phyloP scores from a whole-genome alignment of 2,888 invertebrate genomes.

The Acholoe squamosa region DNA sequence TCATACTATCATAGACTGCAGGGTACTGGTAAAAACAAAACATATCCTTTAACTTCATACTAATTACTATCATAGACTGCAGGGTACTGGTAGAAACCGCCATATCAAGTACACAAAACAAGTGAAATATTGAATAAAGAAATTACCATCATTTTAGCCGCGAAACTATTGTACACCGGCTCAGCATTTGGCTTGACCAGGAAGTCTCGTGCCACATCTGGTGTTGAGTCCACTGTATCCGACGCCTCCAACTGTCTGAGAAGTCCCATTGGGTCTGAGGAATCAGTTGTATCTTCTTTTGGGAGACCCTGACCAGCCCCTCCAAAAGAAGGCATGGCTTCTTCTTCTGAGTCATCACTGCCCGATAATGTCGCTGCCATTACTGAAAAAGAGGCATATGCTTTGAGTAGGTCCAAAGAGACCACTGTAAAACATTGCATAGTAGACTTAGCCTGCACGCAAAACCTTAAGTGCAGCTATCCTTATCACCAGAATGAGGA shows the following conservation, averaged over 20 bases:
- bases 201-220: constrained; percentile 40
- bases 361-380: not conserved
- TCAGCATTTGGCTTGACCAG: not conserved
- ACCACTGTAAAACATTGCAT: too few relatives aligned
- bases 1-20: too few relatives aligned
- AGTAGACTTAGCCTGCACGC: too few relatives aligned
- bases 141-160: constrained; percentile 45
- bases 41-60: too few relatives aligned
- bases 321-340: not conserved
- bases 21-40: too few relatives aligned
- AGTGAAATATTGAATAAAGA: not conserved
- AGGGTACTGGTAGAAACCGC: too few relatives aligned
- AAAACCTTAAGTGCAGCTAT: too few relatives aligned
- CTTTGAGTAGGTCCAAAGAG: too few relatives aligned
- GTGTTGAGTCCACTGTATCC: not conserved
- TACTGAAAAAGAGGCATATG: not conserved
- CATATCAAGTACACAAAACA: not conserved
- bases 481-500: too few relatives aligned
- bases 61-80: too few relatives aligned
- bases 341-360: not conserved
- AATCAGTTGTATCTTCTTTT: not conserved
- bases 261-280: too few relatives aligned
- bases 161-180: constrained; percentile 30
- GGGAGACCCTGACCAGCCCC: not conserved
- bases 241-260: too few relatives aligned